Conservation (phyloP, 2,888 invertebrate species). For the Pterostichus niger region DNA sequence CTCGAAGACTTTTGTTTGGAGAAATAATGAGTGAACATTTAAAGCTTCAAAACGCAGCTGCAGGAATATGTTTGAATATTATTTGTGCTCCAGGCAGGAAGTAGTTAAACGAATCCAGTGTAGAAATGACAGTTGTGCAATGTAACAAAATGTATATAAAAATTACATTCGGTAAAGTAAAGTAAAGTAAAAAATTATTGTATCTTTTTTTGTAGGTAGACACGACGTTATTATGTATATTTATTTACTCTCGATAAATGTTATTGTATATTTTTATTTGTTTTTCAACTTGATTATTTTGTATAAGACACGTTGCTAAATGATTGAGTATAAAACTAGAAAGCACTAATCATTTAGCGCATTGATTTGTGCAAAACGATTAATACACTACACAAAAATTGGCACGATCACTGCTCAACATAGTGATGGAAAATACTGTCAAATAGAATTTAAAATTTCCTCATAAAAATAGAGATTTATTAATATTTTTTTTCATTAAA, state of each 20-base stretch:
- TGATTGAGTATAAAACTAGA: constrained; percentile 60
- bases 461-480: constrained; percentile 66
- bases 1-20: constrained; percentile 14
- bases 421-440: constrained; percentile 65
- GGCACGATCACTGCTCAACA: constrained; percentile 65
- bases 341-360: constrained; percentile 58
- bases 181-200: constrained; percentile 57
- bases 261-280: constrained; percentile 47
- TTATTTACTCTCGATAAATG: constrained; percentile 7
- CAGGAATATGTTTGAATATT: constrained; percentile 16
- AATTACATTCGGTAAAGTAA: constrained; percentile 47
- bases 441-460: constrained; percentile 64
- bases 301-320: constrained; percentile 63
- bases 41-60: constrained; percentile 60
- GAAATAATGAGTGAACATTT: constrained; percentile 59
- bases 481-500: constrained; percentile 43
- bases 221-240: constrained; percentile 30
- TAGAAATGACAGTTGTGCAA: constrained; percentile 46
- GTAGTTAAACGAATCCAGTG: constrained; percentile 23
- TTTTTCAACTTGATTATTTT: constrained; percentile 42
- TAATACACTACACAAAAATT: constrained; percentile 65
- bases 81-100: constrained; percentile 39
- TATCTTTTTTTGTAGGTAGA: constrained; percentile 25
- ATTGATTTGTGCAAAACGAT: constrained; percentile 61
- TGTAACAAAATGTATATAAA: constrained; percentile 41